Conservation (phyloP, 2,888 invertebrate genomes). For the Lasiommata megera region DNA sequence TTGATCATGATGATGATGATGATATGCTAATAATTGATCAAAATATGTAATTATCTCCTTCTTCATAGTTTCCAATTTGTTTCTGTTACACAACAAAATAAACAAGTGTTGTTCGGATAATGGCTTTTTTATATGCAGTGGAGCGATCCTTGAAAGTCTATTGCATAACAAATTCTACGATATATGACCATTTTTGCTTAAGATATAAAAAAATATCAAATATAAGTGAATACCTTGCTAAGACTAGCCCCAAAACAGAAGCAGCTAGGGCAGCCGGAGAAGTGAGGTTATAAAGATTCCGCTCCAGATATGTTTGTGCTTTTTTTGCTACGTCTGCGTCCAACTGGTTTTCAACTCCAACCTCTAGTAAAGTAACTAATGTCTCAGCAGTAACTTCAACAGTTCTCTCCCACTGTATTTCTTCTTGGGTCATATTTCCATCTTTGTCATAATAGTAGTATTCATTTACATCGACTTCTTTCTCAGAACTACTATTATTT, state of each 20-base stretch:
- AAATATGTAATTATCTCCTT: no score
- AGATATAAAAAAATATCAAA: no score
- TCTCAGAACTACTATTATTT: slow-evolving; percentile 55
- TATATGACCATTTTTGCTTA: no score
- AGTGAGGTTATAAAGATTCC: slow-evolving; percentile 76
- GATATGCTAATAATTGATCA: no score
- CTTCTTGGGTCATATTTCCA: slow-evolving; percentile 74
- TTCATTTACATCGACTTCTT: slow-evolving; percentile 67
- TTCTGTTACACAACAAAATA: no score
- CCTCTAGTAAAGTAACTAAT: slow-evolving; percentile 81
- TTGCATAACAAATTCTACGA: no score
- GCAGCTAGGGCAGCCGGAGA: slow-evolving; percentile 83
- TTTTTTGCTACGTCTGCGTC: slow-evolving; percentile 78
- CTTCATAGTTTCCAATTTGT: no score
- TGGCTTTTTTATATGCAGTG: no score
- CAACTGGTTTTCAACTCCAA: slow-evolving; percentile 80
- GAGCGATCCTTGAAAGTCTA: no score
- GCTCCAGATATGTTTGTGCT: slow-evolving; percentile 81
- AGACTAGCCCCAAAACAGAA: slow-evolving; percentile 80
- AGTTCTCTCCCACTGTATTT: slow-evolving; percentile 76
- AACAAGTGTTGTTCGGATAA: no score
- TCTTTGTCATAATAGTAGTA: slow-evolving; percentile 76
- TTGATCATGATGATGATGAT: no score
- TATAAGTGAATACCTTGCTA: slow-evolving; percentile 75
- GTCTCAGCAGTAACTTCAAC: slow-evolving; percentile 84